Evolutionary conservation across 2,797 vertebrate species (phyloP).

Genomic region (Argentina silus): DNA sequence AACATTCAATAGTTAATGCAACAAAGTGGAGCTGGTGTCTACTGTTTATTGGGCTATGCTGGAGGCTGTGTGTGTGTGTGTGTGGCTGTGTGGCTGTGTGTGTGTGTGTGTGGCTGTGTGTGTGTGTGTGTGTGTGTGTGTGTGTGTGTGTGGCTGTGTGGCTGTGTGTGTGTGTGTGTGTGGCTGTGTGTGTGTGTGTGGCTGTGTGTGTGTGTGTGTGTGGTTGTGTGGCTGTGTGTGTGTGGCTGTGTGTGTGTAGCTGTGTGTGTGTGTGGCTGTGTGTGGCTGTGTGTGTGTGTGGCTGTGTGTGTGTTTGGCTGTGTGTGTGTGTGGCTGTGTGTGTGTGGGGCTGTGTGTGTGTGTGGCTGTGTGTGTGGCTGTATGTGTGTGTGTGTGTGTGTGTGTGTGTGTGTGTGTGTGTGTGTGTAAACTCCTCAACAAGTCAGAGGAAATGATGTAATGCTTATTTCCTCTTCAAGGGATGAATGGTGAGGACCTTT

Average conservation of each 20-base stretch:
- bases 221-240: too few relatives aligned
- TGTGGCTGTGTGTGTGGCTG: neutral
- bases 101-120: too few relatives aligned
- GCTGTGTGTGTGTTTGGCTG: too few relatives aligned
- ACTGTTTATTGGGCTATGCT: neutral
- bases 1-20: slow-evolving; percentile 32
- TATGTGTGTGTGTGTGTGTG: too few relatives aligned
- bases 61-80: neutral
- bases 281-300: too few relatives aligned
- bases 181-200: too few relatives aligned
- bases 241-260: neutral
- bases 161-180: too few relatives aligned
- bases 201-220: neutral
- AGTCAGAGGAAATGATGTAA: neutral
- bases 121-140: too few relatives aligned
- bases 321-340: too few relatives aligned
- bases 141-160: neutral
- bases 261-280: too few relatives aligned
- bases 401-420: too few relatives aligned
- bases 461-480: neutral
- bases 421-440: neutral
- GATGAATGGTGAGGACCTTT: neutral
- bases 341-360: too few relatives aligned
- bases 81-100: neutral
- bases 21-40: slow-evolving; percentile 21